A percentile compares a stretch with the other conserved stretches of the same genome.
Evolutionary conservation across 1,140 invertebrate species (phyloP).

Genomic region (Caenorhabditis latens): DNA sequence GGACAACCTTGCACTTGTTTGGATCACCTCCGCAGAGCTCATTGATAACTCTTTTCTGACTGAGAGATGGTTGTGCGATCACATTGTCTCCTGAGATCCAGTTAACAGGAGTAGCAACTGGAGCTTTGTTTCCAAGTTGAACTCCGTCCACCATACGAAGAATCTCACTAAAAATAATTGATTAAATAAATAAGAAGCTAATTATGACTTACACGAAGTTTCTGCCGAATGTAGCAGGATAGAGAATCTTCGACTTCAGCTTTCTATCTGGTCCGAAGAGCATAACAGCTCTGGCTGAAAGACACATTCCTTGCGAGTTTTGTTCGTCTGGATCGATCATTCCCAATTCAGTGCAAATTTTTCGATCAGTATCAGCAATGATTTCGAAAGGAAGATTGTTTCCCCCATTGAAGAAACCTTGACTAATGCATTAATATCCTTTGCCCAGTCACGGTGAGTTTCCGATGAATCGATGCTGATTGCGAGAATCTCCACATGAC

Average conservation of each 20-base stretch:
- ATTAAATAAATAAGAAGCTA: constrained; percentile 60
- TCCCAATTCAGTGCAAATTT: constrained; percentile 85
- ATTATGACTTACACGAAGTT: constrained; percentile 87
- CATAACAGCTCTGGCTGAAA: constrained; percentile 88
- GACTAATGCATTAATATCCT: constrained; percentile 65
- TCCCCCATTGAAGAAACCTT: constrained; percentile 7
- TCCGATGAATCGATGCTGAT: constrained; percentile 89
- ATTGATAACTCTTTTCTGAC: constrained; percentile 63
- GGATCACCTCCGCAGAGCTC: constrained; percentile 60
- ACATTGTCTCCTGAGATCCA: constrained; percentile 83
- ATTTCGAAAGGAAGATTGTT: constrained; percentile 88
- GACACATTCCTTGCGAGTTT: constrained; percentile 84
- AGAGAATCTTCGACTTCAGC: constrained; percentile 88
- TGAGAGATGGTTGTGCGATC: constrained; percentile 66
- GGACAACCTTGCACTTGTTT: constrained; percentile 56
- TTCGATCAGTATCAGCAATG: constrained; percentile 86
- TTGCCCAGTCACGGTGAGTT: constrained; percentile 82
- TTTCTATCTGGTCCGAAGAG: constrained; percentile 89
- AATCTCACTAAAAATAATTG: constrained; percentile 85
- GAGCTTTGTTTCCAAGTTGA: constrained; percentile 86
- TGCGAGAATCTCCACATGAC: constrained; percentile 90
- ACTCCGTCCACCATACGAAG: constrained; percentile 89
- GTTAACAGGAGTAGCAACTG: constrained; percentile 89
- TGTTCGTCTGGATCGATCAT: constrained; percentile 92
- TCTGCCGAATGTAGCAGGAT: constrained; percentile 90